Base-by-base conservation (phyloP, 2,888 invertebrate species). In the Disparrhopalites patrizii region DNA sequence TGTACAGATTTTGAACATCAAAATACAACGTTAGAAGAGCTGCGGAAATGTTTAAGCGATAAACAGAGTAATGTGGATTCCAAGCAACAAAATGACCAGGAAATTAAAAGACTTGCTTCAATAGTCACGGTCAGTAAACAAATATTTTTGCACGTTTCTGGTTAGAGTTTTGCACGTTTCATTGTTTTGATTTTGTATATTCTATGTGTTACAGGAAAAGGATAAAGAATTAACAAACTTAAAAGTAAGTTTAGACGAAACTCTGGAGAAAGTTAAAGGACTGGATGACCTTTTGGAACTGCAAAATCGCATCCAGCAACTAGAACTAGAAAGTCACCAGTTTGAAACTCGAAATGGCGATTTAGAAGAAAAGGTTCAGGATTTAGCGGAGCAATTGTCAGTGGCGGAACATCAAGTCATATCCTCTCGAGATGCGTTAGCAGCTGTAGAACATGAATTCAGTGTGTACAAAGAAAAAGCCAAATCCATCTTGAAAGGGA, bases 381-480 rank as follows among this genome's bases (percentile, higher is more conserved):
- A 65, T 13, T 50, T 69, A 5, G 66, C 64, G 33, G 27, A 62
- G 15, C 15, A 67, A 18, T 23, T 54, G 25, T 33, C 40, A 8
- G 62, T 69, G 33, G 43, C 62, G 8, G 68, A 70, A 54, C 68
- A 62, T 23, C 71, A 75, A 61, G 62, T 69, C 2, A 56, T 66
- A 51, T 62, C 66, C n/a, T 56, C 68, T 27, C 72, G 70, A 61
- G 68, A 71, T 1, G 63, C 72, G 4, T 36, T 72, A 3, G 47
- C 63, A 0, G 62, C 57, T 8, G 58, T 68, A 31, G 73, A 74
- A 62, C 69, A 67, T 15, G 90, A 91, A 77, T 82, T 90, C 75
- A 84, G 86, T 62, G 87, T 88, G 62, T 91, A 91, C 78, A 86
- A 88, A 73, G 84, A 85, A n/a, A 87, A 91, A 76, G 91, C 91